Percentiles rank a stretch among this genome's conserved stretches.
Conservation (phyloP, 2,888 invertebrate species). For the Balanococcus diminutus region DNA sequence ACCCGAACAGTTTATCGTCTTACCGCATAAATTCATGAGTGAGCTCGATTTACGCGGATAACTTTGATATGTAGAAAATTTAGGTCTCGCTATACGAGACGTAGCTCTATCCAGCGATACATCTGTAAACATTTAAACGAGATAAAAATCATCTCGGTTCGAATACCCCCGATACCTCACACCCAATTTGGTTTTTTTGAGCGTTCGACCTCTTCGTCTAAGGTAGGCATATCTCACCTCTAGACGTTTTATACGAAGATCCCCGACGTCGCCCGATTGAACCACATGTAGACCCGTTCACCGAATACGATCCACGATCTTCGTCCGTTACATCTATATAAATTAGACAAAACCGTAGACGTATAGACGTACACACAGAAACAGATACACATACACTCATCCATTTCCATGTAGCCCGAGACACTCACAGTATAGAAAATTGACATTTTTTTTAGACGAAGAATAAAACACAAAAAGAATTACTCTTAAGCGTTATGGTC, state of each 20-base stretch:
- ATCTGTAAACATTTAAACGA: conserved; percentile 72
- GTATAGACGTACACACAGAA: background rate
- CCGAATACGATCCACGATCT: conserved; percentile 73
- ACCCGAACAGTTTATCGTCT: conserved; percentile 64
- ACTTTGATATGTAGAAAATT: conserved; percentile 68
- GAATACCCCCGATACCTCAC: background rate
- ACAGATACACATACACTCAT: background rate
- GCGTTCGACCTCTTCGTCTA: background rate
- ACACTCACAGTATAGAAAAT: conserved; percentile 9
- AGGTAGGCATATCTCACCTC: conserved; percentile 70
- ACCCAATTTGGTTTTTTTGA: background rate
- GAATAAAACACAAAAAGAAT: background rate
- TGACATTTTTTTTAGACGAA: background rate
- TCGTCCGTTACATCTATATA: conserved; percentile 76
- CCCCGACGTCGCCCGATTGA: conserved; percentile 64
- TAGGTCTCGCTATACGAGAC: conserved; percentile 77
- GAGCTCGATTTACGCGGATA: conserved; percentile 89
- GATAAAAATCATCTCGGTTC: conserved; percentile 5
- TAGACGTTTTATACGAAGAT: conserved; percentile 85
- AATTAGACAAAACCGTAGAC: conserved; percentile 57
- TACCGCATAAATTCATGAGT: conserved; percentile 95
- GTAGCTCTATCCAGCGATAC: conserved; percentile 78
- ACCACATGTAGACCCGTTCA: conserved; percentile 62
- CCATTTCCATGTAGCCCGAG: background rate
- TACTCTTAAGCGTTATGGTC: background rate